A percentile compares a stretch with the other conserved stretches of the same genome.
Evolutionary conservation across 1,140 invertebrate species (phyloP).

Genomic region (Latrodectus geometricus): DNA sequence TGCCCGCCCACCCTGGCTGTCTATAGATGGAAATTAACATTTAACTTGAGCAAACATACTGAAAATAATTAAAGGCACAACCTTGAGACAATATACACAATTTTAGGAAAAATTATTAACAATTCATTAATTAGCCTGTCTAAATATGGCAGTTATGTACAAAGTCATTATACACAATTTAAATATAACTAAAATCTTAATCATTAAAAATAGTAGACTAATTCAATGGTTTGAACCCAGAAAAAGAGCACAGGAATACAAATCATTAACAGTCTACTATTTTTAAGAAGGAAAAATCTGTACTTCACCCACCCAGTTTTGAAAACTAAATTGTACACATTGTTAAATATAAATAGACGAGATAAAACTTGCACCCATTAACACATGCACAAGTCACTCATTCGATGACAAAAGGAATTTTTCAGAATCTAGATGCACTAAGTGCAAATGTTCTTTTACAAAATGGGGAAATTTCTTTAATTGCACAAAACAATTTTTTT

Average conservation of each 20-base stretch:
- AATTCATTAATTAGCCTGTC: not conserved
- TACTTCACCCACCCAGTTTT: not conserved
- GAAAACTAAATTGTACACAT: slow-evolving; percentile 4
- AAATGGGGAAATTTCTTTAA: slow-evolving; percentile 3
- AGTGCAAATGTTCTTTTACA: slow-evolving; percentile 11
- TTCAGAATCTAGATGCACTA: not conserved
- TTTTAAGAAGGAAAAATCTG: not conserved
- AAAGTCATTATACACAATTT: slow-evolving; percentile 21
- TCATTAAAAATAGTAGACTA: not conserved
- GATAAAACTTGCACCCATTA: slow-evolving; percentile 1
- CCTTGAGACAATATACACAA: slow-evolving; percentile 42
- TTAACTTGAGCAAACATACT: slow-evolving; percentile 30
- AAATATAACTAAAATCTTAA: slow-evolving; percentile 14
- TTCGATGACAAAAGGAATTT: slow-evolving; percentile 10
- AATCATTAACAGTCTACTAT: not conserved
- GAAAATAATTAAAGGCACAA: slow-evolving; percentile 43
- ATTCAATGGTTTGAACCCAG: not conserved
- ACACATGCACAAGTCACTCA: slow-evolving; percentile 11
- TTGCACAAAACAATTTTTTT: slow-evolving; percentile 42
- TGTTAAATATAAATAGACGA: not conserved
- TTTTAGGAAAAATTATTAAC: not conserved
- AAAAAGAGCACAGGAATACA: too few species aligned
- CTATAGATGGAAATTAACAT: slow-evolving; percentile 12
- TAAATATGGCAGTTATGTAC: not conserved
- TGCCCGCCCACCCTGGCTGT: not conserved